Base-by-base conservation (phyloP, 2,113 vertebrate genomes). In the Okapia johnstoni region DNA sequence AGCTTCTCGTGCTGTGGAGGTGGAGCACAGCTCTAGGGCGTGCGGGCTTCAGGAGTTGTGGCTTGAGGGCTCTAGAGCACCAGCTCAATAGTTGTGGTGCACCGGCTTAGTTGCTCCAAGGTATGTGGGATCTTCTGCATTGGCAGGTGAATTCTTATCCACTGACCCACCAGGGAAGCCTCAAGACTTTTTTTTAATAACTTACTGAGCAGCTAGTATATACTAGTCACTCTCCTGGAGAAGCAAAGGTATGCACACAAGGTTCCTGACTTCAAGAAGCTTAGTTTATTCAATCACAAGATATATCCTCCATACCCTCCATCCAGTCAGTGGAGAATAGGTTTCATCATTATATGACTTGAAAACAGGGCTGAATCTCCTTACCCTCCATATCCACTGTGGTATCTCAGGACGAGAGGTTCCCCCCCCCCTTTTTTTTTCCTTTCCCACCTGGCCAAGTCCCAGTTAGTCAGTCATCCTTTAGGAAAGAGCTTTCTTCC, bases 21-120 rank as follows among this genome's bases (percentile, higher is more conserved):
- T 3, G 3, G 12, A 25, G 40, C 12, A 0, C 70, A 26, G 70
- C 40, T 76, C 70, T 15, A 2, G 40, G 70, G 40, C 1, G 0
- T 7, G 70, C 0, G 0, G 70, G 70, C 40, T 43, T 26, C 6
- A 2, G 3, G 0, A 13, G 36, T 4, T 12, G 0, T 15, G 36
- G 23, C 36, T 23, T 2, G 70, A 1, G 1, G 70, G 36, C 23
- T 76, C 23, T 14, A 43, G 11, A 26, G 11, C 11, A 2, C 12
- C 14, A 7, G 23, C 23, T 13, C 12, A 43, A 14, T 14, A 14
- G 70, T 26, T 14, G 70, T 1, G 12, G 36, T 43, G 23, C 40
- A 4, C 23, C 2, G 1, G 70, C 70, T 76, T 26, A 25, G 70
- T 7, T 76, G 70, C 70, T 26, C 23, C 6, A 1, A 40, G 23